Conservation (phyloP, 2,113 vertebrate species). For the Rhagologus leucostigma region DNA sequence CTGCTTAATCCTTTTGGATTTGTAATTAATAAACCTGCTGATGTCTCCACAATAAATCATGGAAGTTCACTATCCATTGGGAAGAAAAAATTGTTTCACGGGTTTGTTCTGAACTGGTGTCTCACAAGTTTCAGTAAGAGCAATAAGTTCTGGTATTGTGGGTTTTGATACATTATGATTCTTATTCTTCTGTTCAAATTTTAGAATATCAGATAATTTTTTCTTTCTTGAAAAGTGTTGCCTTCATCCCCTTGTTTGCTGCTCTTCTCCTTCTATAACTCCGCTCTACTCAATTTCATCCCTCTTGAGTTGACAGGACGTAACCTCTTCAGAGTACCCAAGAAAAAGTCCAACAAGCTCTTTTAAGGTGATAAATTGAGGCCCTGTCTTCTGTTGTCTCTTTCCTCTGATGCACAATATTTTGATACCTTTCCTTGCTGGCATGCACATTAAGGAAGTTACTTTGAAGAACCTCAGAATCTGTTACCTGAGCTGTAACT, state of each 20-base stretch:
- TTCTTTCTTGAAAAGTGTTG: neutral
- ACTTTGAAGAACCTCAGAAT: neutral
- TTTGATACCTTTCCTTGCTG: neutral
- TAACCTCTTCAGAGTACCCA: neutral
- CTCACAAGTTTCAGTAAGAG: neutral
- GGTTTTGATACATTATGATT: neutral
- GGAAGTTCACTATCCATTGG: neutral
- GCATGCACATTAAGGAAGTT: neutral
- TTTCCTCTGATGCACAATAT: neutral
- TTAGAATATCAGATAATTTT: neutral
- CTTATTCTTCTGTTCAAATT: neutral
- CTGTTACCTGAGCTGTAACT: neutral
- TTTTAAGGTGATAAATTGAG: neutral
- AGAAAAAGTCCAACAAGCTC: neutral
- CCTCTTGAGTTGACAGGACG: neutral
- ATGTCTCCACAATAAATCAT: neutral
- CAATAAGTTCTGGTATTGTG: neutral
- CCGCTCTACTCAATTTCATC: neutral
- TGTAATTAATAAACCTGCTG: neutral
- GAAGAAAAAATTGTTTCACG: neutral
- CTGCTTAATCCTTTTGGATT: neutral
- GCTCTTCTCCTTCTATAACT: neutral
- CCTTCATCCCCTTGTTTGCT: neutral
- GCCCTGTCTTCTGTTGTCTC: neutral
- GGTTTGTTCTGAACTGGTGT: neutral